Evolutionary conservation across 2,888 invertebrate species (phyloP), one percentile per base, ranked within the genome.

Genomic region (Drosophila yooni): DNA sequence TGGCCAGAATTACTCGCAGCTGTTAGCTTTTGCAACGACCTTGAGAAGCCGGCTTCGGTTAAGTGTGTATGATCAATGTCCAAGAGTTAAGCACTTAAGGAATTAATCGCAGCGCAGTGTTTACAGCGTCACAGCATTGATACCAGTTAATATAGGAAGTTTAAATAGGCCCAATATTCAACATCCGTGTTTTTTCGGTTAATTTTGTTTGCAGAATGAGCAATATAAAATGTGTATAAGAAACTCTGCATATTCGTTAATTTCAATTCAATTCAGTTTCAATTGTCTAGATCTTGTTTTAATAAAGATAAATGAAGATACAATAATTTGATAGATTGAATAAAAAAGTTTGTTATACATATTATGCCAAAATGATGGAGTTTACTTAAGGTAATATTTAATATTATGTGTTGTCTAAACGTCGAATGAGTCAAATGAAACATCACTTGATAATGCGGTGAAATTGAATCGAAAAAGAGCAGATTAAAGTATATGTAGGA

Each of bases 1-100:
- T 38, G 33, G 34, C 51, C 65, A 59, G 48, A 59, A 43, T n/a
- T 46, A 15, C 13, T 27, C 38, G 27, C 33, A 52, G n/a, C 29
- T 40, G 57, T 54, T 58, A 18, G 52, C 33, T 53, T 50, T 46
- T 36, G 6, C 56, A n/a, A 38, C 59, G 84, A 73, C 85, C 82
- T 87, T 83, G 76, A 65, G 43, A 8, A 18, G 13, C 48, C 15
- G 36, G 29, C 29, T 34, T 29, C 29, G 33, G 33, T 15, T 50
- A 18, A 72, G 36, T 73, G 63, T 50, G 31, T 27, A 50, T 18
- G 54, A 10, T 51, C 43, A 60, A 59, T 43, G 77, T 71, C 43
- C 46, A 66, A 76, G 66, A 67, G 63, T 60, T 48, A 62, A 66
- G 13, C 25, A 2, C 33, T 15, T 38, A 18, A 21, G 57, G 31